These are phyloP conservation scores for Hippolais icterina DNA, from an alignment of 2,113 vertebrate species.

Conservation along the genomic window DNA sequence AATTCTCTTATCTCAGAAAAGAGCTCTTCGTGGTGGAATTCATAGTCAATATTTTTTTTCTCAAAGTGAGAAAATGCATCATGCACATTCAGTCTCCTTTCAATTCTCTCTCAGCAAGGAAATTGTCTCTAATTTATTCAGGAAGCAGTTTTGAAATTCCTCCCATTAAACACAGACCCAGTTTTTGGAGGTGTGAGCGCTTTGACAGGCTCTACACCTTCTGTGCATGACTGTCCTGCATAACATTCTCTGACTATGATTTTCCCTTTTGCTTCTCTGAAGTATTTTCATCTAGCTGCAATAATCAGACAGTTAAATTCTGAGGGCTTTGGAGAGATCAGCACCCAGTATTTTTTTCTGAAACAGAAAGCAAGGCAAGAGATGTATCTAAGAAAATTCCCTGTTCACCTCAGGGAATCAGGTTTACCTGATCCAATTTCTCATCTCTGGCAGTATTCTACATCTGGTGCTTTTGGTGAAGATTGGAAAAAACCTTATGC, in stretches of 20 bases:
- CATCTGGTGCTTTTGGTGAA: not conserved
- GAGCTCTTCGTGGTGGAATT: not conserved
- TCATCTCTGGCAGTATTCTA: not conserved
- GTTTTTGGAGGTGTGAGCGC: not conserved
- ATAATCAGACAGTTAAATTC: not conserved
- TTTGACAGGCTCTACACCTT: not conserved
- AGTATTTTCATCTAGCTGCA: not conserved
- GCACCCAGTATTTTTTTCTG: not conserved
- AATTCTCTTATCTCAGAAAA: not conserved
- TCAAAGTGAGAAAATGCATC: not conserved
- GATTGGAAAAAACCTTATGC: rapidly evolving
- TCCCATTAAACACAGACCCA: not conserved
- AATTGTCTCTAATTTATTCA: not conserved
- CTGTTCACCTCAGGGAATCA: not conserved
- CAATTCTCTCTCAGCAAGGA: not conserved
- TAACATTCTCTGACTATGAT: not conserved
- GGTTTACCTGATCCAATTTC: not conserved
- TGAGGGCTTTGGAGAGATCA: not conserved
- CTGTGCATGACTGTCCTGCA: not conserved
- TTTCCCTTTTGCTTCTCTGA: not conserved
- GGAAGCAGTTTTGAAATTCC: not conserved
- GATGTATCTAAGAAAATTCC: not conserved
- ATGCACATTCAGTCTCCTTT: not conserved
- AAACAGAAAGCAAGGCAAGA: not conserved
- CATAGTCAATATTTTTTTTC: not conserved